Conservation (phyloP, 2,113 vertebrate species). For the Colius striatus region DNA sequence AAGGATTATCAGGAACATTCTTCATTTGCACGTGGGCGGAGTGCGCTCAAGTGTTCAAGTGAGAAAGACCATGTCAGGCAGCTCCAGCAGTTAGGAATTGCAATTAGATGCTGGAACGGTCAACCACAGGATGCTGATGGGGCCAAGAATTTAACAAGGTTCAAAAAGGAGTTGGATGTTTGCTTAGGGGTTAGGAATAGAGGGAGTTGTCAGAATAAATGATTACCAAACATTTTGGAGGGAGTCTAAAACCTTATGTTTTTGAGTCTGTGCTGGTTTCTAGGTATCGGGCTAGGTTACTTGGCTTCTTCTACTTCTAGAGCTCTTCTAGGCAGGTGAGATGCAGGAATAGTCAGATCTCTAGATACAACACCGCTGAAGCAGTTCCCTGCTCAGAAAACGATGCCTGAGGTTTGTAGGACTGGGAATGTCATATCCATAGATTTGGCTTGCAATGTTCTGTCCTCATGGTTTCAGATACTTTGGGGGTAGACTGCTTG, state of each 20-base stretch:
- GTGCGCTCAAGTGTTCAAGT: background rate
- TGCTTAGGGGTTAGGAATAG: constrained; percentile 42
- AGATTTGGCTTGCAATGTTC: background rate
- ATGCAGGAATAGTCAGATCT: background rate
- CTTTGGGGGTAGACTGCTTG: background rate
- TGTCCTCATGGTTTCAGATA: background rate
- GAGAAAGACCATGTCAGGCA: background rate
- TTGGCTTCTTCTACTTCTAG: background rate
- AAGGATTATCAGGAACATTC: constrained; percentile 35
- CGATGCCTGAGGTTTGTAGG: background rate
- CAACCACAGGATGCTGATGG: constrained; percentile 26
- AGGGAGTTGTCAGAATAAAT: constrained; percentile 50
- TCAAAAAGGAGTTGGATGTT: constrained; percentile 36
- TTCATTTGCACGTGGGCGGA: background rate
- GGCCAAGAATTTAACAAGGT: constrained; percentile 61
- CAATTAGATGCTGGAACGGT: constrained; percentile 60
- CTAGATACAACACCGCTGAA: background rate
- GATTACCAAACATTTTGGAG: constrained; percentile 28
- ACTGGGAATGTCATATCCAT: background rate
- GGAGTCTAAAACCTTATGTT: background rate
- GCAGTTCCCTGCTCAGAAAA: background rate
- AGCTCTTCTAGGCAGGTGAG: background rate
- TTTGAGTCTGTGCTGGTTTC: background rate
- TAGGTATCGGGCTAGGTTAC: background rate
- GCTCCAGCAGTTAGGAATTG: constrained; percentile 47